Conservation (phyloP, 2,888 invertebrate genomes). For the Drosophila niveifrons region DNA sequence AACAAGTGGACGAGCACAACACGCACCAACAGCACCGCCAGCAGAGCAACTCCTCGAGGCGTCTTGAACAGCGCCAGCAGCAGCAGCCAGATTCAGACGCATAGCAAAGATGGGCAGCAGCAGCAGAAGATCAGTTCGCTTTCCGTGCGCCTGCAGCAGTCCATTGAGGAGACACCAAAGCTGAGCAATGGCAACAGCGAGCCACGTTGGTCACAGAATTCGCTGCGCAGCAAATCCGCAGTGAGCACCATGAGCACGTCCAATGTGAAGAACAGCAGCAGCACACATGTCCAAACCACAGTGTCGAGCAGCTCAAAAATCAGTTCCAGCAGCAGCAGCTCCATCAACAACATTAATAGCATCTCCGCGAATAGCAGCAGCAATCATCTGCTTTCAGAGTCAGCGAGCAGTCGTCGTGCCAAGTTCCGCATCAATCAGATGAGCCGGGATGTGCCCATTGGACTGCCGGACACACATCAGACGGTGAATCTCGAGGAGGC, state of each 20-base stretch:
- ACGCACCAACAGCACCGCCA: slow-evolving; percentile 42
- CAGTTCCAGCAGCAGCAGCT: slow-evolving; percentile 30
- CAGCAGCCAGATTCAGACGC: slow-evolving; percentile 51
- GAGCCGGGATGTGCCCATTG: slow-evolving; percentile 91
- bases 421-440: slow-evolving; percentile 89
- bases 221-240: slow-evolving; percentile 46
- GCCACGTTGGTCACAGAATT: slow-evolving; percentile 42
- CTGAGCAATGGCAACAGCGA: slow-evolving; percentile 66
- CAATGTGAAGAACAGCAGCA: slow-evolving; percentile 50
- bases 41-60: slow-evolving; percentile 42
- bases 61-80: slow-evolving; percentile 51
- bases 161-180: slow-evolving; percentile 84
- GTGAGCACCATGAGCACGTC: slow-evolving; percentile 59
- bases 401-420: slow-evolving; percentile 86
- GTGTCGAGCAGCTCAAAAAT: slow-evolving; percentile 33
- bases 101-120: slow-evolving; percentile 44
- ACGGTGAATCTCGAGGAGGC: slow-evolving; percentile 86
- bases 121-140: slow-evolving; percentile 72
- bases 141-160: slow-evolving; percentile 82
- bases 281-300: slow-evolving; percentile 44
- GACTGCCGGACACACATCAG: slow-evolving; percentile 87
- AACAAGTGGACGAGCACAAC: slow-evolving; percentile 55
- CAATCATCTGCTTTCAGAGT: slow-evolving; percentile 50
- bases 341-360: background rate
- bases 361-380: background rate